These are phyloP conservation scores for Hafferia zeledoni DNA, from an alignment of 2,797 vertebrate species.

Conservation along the genomic window DNA sequence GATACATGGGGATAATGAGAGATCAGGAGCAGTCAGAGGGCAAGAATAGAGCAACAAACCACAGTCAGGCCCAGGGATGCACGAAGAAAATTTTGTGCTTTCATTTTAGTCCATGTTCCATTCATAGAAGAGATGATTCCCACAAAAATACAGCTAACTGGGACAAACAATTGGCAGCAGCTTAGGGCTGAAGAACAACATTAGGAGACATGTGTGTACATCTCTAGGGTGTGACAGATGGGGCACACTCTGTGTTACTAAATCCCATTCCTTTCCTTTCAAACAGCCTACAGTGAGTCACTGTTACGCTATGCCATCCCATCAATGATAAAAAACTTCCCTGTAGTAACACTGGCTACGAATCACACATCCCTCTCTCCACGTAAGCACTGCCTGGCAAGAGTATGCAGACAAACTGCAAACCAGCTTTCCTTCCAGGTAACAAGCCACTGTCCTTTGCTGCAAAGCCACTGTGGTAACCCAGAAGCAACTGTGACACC, in stretches of 20 bases:
- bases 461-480: neutral
- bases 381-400: neutral
- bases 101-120: neutral
- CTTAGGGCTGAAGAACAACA: neutral
- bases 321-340: neutral
- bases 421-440: neutral
- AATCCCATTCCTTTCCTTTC: neutral
- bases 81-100: neutral
- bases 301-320: slow-evolving; percentile 1
- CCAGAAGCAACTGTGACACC: neutral
- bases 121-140: neutral
- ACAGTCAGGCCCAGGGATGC: neutral
- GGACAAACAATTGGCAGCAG: neutral
- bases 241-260: neutral
- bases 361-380: neutral
- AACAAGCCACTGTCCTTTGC: neutral
- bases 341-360: neutral
- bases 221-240: neutral
- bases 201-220: neutral
- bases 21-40: neutral
- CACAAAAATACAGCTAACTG: neutral
- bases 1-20: neutral
- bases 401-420: neutral
- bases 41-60: neutral
- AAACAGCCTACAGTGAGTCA: slow-evolving; percentile 29